Conservation (phyloP, 2,113 vertebrate species). For the Spermophilus dauricus region DNA sequence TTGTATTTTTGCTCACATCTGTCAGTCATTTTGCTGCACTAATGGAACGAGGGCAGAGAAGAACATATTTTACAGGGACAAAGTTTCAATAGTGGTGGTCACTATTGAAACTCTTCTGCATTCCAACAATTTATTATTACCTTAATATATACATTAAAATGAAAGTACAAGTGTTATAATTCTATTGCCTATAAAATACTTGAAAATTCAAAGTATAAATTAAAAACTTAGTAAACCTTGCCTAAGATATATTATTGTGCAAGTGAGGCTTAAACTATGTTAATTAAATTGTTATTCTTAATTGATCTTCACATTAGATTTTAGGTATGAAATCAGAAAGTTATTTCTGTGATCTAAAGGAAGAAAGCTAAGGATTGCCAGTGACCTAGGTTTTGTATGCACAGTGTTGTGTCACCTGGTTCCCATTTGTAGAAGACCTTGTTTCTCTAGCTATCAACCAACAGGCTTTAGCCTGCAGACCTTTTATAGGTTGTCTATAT, state of each 20-base stretch:
- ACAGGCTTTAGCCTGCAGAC: accelerated
- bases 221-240: neutral
- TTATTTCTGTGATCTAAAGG: neutral
- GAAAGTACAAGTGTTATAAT: neutral
- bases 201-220: constrained; percentile 8
- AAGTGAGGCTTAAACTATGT: neutral
- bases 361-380: neutral
- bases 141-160: neutral
- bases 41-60: neutral
- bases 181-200: neutral
- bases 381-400: neutral
- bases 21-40: neutral
- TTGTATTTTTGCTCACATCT: neutral
- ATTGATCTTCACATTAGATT: neutral
- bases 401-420: neutral
- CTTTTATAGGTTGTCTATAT: neutral
- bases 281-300: neutral
- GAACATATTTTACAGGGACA: neutral
- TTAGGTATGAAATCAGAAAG: constrained; percentile 20
- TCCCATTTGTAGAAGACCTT: neutral
- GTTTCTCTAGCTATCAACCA: neutral
- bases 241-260: neutral
- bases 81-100: neutral
- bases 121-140: neutral
- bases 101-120: neutral